A percentile compares a stretch with the other conserved stretches of the same genome.
These are phyloP conservation scores for Apodemia zela DNA, from an alignment of 2,888 invertebrate species.

Conservation along the genomic window DNA sequence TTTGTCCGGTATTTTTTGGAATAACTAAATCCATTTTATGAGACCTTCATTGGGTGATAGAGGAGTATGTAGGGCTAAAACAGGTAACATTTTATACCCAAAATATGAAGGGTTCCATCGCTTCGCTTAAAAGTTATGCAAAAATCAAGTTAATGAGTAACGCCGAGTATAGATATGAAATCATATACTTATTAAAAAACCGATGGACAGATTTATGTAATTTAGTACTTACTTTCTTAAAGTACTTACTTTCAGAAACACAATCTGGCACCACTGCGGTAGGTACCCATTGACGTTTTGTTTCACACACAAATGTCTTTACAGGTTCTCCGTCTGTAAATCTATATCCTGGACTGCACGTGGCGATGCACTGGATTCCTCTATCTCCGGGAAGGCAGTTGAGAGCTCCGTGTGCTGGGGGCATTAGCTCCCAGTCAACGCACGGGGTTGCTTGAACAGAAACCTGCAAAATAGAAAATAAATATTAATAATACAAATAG, in stretches of 20 bases:
- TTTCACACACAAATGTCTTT: slow-evolving; percentile 92
- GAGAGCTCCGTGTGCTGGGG: slow-evolving; percentile 92
- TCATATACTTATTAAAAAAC: too few relatives aligned
- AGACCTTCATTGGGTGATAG: too few relatives aligned
- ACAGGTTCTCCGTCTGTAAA: slow-evolving; percentile 94
- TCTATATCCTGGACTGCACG: slow-evolving; percentile 92
- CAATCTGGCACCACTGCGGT: slow-evolving; percentile 95
- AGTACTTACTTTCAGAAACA: slow-evolving; percentile 89
- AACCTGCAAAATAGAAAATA: slow-evolving; percentile 63
- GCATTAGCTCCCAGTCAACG: slow-evolving; percentile 95
- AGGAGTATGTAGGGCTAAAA: too few relatives aligned
- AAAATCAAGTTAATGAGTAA: too few relatives aligned
- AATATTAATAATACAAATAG: background rate
- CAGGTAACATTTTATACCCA: too few relatives aligned
- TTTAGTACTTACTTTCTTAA: too few relatives aligned
- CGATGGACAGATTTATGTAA: too few relatives aligned
- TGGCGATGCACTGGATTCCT: slow-evolving; percentile 93
- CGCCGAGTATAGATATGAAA: too few relatives aligned
- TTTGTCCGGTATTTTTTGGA: too few relatives aligned
- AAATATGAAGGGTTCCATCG: too few relatives aligned
- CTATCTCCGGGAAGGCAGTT: slow-evolving; percentile 92
- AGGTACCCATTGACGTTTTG: slow-evolving; percentile 91
- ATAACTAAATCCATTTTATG: too few relatives aligned
- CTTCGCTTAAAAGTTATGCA: too few relatives aligned
- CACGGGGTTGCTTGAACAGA: slow-evolving; percentile 96